Evolutionary conservation across 2,113 vertebrate species (phyloP).

Genomic region (Phyllostomus discolor): DNA sequence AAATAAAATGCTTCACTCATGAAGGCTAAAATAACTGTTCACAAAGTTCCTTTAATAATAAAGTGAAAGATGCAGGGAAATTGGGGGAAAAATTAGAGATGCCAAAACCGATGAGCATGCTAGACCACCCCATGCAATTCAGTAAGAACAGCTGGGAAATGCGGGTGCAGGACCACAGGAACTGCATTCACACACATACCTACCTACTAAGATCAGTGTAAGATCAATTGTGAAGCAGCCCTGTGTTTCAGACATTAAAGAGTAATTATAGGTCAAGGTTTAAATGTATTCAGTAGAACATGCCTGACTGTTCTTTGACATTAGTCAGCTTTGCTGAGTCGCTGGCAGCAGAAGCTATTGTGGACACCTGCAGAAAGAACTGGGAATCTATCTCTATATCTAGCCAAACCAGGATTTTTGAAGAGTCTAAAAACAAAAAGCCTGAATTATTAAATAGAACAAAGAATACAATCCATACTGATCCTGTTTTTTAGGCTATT

Average conservation of each 20-base stretch:
- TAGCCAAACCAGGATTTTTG: background rate
- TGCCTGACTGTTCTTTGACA: background rate
- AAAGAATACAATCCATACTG: background rate
- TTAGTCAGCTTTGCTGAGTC: background rate
- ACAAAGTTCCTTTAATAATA: background rate
- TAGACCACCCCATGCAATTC: background rate
- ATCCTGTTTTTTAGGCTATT: background rate
- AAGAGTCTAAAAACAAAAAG: background rate
- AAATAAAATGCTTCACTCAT: background rate
- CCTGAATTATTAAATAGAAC: background rate
- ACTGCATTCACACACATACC: background rate
- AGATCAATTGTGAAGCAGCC: background rate
- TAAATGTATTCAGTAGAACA: background rate
- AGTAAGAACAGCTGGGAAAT: background rate
- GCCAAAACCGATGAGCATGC: background rate
- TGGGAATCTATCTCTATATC: background rate
- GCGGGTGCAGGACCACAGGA: background rate
- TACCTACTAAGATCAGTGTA: fast-evolving
- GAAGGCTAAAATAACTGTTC: background rate
- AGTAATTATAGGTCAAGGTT: background rate
- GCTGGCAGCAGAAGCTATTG: background rate
- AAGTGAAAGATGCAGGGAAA: background rate
- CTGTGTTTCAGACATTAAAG: background rate
- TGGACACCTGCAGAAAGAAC: background rate
- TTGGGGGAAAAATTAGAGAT: background rate